A percentile compares a stretch with the other conserved stretches of the same genome.
These are phyloP conservation scores for Altica lythri DNA, from an alignment of 2,888 invertebrate genomes.

Conservation along the genomic window DNA sequence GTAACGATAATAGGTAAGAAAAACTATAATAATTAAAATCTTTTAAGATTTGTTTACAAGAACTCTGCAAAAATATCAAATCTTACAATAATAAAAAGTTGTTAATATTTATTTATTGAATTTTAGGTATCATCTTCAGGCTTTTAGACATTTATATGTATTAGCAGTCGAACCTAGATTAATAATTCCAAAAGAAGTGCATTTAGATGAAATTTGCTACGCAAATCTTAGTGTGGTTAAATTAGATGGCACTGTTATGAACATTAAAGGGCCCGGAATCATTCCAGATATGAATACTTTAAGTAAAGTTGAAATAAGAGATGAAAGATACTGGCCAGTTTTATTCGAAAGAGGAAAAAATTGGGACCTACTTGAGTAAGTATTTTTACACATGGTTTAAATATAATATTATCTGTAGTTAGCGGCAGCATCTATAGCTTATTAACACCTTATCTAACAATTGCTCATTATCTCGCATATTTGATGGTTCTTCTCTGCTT, in stretches of 20 bases:
- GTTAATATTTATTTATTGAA: constrained; percentile 9
- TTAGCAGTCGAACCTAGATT: constrained; percentile 90
- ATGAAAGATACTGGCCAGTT: constrained; percentile 89
- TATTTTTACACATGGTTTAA: constrained; percentile 34
- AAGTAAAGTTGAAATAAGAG: constrained; percentile 76
- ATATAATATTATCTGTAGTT: too few species aligned
- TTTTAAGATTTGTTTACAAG: too few species aligned
- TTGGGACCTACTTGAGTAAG: constrained; percentile 80
- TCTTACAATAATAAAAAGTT: too few species aligned
- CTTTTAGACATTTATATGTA: constrained; percentile 94
- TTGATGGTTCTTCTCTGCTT: too few species aligned
- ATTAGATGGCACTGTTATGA: constrained; percentile 50
- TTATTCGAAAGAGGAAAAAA: constrained; percentile 80
- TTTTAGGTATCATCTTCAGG: constrained; percentile 91
- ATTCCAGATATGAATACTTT: constrained; percentile 80
- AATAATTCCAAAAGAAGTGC: constrained; percentile 84
- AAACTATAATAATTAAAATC: too few species aligned
- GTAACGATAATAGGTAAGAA: constrained; percentile 88
- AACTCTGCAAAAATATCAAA: too few species aligned
- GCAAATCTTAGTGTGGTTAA: constrained; percentile 72
- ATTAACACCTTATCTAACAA: too few species aligned
- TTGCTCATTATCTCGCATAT: too few species aligned
- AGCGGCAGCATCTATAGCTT: too few species aligned
- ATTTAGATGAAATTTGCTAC: constrained; percentile 79
- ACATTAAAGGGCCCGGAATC: constrained; percentile 80